phyloP scores from a whole-genome alignment of 2,113 vertebrate genomes.

The Propithecus coquereli region DNA sequence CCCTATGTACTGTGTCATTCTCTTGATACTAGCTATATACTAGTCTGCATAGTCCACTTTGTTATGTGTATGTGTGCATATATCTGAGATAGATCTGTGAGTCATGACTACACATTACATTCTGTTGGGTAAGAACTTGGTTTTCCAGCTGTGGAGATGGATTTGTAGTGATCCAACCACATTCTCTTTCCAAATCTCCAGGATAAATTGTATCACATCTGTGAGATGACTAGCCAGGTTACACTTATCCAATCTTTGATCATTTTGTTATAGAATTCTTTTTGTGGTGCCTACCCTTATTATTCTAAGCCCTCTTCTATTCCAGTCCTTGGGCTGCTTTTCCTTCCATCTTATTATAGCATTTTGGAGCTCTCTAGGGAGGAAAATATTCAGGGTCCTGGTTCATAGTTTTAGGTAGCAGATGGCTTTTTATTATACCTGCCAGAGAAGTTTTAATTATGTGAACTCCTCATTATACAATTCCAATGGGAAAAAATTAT shows the following conservation, averaged over 20 bases:
- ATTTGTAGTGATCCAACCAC: not conserved
- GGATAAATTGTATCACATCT: conserved; percentile 17
- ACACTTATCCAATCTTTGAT: not conserved
- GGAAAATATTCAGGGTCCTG: not conserved
- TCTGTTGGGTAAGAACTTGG: not conserved
- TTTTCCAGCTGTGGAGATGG: not conserved
- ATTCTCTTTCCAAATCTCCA: not conserved
- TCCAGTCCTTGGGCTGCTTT: not conserved
- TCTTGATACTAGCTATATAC: not conserved
- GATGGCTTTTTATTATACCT: conserved; percentile 45
- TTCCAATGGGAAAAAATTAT: not conserved
- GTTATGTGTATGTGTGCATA: not conserved
- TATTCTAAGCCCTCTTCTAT: not conserved
- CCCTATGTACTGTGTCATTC: not conserved
- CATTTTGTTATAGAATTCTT: not conserved
- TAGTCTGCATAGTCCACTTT: not conserved
- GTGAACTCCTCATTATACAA: conserved; percentile 43
- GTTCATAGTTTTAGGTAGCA: conserved; percentile 25
- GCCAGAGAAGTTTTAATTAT: conserved; percentile 59
- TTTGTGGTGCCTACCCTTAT: not conserved
- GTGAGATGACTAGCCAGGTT: not conserved
- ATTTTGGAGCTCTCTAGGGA: not conserved
- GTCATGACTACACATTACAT: not conserved
- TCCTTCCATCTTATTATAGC: not conserved
- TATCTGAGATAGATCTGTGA: not conserved